phyloP scores from a whole-genome alignment of 1,140 invertebrate genomes.

The Macrobrachium rosenbergii region DNA sequence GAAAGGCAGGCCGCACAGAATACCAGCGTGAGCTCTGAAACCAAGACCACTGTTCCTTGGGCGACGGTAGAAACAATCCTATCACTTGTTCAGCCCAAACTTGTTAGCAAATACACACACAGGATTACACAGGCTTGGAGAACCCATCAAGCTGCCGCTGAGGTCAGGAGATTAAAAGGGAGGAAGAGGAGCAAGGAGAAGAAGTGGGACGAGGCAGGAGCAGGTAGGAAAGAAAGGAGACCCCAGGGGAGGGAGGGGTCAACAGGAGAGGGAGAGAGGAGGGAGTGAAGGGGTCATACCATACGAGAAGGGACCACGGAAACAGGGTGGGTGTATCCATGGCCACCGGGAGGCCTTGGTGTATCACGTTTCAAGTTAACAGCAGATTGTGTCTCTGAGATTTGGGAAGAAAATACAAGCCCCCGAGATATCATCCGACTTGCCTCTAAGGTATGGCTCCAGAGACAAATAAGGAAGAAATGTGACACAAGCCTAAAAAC shows the following conservation, averaged over 20 bases:
- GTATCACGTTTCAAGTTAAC: too few species aligned
- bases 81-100: too few species aligned
- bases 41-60: too few species aligned
- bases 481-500: too few species aligned
- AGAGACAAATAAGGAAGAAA: too few species aligned
- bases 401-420: too few species aligned
- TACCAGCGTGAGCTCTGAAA: background rate
- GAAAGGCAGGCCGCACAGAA: too few species aligned
- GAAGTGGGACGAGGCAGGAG: background rate
- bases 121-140: background rate
- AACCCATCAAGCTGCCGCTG: background rate
- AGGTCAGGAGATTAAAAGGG: background rate
- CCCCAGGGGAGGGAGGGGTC: background rate
- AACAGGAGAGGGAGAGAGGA: background rate
- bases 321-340: too few species aligned
- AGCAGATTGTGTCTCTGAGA: too few species aligned
- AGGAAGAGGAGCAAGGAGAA: background rate
- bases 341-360: too few species aligned
- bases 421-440: too few species aligned
- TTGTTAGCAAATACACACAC: background rate
- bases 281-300: constrained; percentile 11
- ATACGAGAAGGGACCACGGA: background rate
- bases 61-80: background rate
- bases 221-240: background rate
- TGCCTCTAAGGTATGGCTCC: too few species aligned